Base-by-base conservation (phyloP, 2,888 invertebrate species). In the Synergus itoensis region DNA sequence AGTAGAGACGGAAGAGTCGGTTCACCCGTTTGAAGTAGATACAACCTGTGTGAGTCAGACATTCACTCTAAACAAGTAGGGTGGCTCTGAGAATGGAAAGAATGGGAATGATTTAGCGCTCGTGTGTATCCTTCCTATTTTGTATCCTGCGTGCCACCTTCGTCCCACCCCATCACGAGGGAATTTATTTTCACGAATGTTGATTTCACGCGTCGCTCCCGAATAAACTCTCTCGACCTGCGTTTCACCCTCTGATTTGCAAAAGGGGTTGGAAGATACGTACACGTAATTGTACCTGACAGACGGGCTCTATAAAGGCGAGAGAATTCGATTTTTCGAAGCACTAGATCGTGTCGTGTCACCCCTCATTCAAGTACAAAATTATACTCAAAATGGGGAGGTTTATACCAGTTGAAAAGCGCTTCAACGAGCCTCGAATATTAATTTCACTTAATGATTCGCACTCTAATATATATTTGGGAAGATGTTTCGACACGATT, bases 161-260 rank as follows among this genome's bases (percentile, higher is more conserved):
- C 43, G n/a, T 43, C 48, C n/a, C 53, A 73, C 45, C 69, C 69
- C 69, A 21, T 73, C 82, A 81, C 83, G 73, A 80, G 80, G 69
- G 82, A 87, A 88, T 87, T 87, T 88, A 88, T 87, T 87, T 84
- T 64, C 79, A 64, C 81, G 83, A 85, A 86, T 86, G 88, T 86
- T 86, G 86, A 87, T 83, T 84, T 82, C 82, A 83, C 82, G 65
- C 79, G 67, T 77, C 76, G 69, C 79, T 76, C 67, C 83, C 81
- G 73, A 53, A 73, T 73, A 73, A 73, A 73, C 53, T 73, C 73
- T 73, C 36, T 73, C 73, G n/a, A 53, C 73, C 73, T 73, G 28
- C n/a, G 9, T 73, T 53, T 21, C 48, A 48, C 73, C 73, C 53
- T 53, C 36, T 36, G 53, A 53, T 73, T 73, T 53, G 48, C n/a